Percentiles rank a stretch among this genome's conserved stretches.
These are phyloP conservation scores for Helicoverpa armigera DNA, from an alignment of 1,140 invertebrate genomes.

Conservation along the genomic window DNA sequence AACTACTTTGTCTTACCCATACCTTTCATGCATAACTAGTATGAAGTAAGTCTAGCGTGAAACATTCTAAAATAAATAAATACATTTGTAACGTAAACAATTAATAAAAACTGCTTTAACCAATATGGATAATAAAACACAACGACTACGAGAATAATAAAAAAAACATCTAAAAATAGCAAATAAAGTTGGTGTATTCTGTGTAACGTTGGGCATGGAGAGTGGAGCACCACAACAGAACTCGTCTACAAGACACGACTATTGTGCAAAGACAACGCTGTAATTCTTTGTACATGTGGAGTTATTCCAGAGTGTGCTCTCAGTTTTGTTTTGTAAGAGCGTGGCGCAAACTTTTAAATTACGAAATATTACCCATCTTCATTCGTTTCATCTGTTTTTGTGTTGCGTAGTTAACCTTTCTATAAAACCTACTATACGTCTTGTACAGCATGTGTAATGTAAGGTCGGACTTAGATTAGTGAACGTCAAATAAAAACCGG, in stretches of 20 bases:
- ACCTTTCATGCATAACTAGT: slow-evolving; percentile 15
- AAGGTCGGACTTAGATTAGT: slow-evolving; percentile 41
- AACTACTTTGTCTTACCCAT: slow-evolving; percentile 19
- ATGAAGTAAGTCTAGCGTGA: slow-evolving; percentile 4
- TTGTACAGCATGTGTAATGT: slow-evolving; percentile 43
- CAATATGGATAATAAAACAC: slow-evolving; percentile 20
- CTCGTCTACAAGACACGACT: slow-evolving; percentile 18
- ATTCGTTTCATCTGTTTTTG: slow-evolving; percentile 45
- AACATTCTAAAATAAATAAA: slow-evolving; percentile 14
- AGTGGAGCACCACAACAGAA: slow-evolving; percentile 27
- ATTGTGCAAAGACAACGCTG: slow-evolving; percentile 40
- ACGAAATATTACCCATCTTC: slow-evolving; percentile 44
- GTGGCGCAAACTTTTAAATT: slow-evolving; percentile 48
- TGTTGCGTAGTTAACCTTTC: slow-evolving; percentile 44
- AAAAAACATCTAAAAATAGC: slow-evolving; percentile 34
- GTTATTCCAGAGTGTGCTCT: slow-evolving; percentile 16
- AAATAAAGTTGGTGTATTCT: slow-evolving; percentile 31
- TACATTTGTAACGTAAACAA: background rate
- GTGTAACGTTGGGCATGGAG: slow-evolving; percentile 14
- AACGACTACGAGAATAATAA: slow-evolving; percentile 33
- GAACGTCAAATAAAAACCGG: slow-evolving; percentile 27
- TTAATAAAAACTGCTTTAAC: slow-evolving; percentile 16
- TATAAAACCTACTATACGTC: slow-evolving; percentile 46
- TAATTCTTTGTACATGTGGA: slow-evolving; percentile 34
- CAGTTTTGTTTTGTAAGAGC: slow-evolving; percentile 34